Evolutionary conservation across 2,888 invertebrate species (phyloP).

Genomic region (Ecdyonurus torrentis): DNA sequence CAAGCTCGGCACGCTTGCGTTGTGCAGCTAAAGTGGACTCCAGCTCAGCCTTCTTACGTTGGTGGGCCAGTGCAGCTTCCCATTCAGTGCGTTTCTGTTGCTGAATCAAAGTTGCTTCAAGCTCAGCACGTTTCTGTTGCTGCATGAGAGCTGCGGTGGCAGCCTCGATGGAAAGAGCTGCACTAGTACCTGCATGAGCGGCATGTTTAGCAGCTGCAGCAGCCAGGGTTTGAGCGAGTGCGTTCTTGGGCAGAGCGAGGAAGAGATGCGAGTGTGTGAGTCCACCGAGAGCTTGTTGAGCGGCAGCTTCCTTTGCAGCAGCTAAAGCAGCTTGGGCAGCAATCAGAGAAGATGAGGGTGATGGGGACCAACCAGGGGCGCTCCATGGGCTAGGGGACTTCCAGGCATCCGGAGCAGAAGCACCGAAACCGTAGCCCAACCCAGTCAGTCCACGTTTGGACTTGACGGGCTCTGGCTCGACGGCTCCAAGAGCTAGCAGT

Average conservation of each 20-base stretch:
- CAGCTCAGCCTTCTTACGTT: background rate
- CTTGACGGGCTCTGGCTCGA: conserved; percentile 1
- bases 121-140: conserved; percentile 1
- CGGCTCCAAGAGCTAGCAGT: background rate
- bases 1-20: background rate
- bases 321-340: background rate
- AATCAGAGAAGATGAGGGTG: background rate
- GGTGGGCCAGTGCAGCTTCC: background rate
- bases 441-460: background rate
- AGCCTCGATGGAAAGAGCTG: background rate
- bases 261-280: background rate
- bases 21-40: background rate
- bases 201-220: background rate
- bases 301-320: background rate
- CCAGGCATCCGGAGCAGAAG: background rate
- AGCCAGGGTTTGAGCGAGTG: background rate
- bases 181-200: background rate
- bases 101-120: background rate
- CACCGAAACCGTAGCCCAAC: conserved; percentile 1
- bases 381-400: background rate
- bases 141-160: background rate
- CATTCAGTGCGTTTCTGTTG: background rate
- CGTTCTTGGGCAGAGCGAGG: background rate
- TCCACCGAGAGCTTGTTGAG: background rate
- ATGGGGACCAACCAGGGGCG: background rate